A percentile compares a stretch with the other conserved stretches of the same genome.
These are phyloP conservation scores for Platycheirus rosarum DNA, from an alignment of 2,888 invertebrate species.

Conservation along the genomic window DNA sequence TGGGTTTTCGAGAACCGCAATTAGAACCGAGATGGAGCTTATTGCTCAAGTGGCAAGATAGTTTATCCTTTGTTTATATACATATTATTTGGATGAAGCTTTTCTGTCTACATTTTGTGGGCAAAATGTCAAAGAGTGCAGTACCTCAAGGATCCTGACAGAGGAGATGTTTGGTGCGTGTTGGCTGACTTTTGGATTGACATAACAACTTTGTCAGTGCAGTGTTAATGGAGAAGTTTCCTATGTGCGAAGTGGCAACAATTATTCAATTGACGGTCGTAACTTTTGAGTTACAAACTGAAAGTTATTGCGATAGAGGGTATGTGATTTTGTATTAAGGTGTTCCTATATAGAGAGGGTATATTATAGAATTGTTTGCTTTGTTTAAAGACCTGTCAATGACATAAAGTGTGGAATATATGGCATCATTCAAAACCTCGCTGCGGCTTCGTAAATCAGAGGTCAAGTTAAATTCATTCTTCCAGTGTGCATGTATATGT, in stretches of 20 bases:
- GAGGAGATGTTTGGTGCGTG: neutral
- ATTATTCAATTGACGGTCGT: slow-evolving; percentile 3
- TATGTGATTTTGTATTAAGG: no score
- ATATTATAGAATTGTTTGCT: no score
- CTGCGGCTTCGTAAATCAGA: no score
- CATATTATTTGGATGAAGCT: neutral
- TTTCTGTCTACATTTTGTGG: slow-evolving; percentile 29
- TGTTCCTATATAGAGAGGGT: no score
- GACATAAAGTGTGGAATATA: no score
- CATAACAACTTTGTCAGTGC: slow-evolving; percentile 42
- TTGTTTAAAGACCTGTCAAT: no score
- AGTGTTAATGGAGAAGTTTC: slow-evolving; percentile 36
- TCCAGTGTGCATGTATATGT: no score
- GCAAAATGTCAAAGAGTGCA: slow-evolving; percentile 15
- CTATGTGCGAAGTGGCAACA: slow-evolving; percentile 23
- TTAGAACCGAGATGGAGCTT: slow-evolving; percentile 24
- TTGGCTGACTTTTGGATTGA: slow-evolving; percentile 28
- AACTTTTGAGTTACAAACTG: no score
- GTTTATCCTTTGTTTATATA: slow-evolving; percentile 50
- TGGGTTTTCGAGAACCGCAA: slow-evolving; percentile 3
- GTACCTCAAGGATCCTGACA: neutral
- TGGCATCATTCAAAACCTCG: no score
- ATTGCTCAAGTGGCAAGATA: slow-evolving; percentile 28
- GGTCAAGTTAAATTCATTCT: no score
- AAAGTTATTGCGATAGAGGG: no score